These are phyloP conservation scores for Podabrus alpinus DNA, from an alignment of 2,888 invertebrate genomes.

Conservation along the genomic window DNA sequence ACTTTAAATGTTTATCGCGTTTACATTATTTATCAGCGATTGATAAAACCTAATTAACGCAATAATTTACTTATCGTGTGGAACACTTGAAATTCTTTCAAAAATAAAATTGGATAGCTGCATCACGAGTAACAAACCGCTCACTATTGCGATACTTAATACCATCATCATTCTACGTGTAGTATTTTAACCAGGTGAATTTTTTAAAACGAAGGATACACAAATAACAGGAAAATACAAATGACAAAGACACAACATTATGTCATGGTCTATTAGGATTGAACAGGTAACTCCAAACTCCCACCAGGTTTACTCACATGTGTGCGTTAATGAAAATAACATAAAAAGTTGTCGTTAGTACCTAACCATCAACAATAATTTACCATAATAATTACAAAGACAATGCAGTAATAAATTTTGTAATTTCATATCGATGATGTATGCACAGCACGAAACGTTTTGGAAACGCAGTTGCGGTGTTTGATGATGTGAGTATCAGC, in stretches of 20 bases:
- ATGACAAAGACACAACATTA: conserved; percentile 19
- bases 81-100: background rate
- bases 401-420: background rate
- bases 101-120: background rate
- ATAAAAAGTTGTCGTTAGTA: background rate
- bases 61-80: background rate
- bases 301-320: conserved; percentile 30
- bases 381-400: background rate
- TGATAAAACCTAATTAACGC: background rate
- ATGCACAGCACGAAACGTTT: background rate
- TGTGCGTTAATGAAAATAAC: background rate
- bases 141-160: conserved; percentile 1
- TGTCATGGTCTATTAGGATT: conserved; percentile 18
- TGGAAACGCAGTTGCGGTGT: background rate
- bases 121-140: conserved; percentile 11
- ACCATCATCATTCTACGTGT: conserved; percentile 5
- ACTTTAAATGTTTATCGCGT: background rate
- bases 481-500: background rate
- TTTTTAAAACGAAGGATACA: conserved; percentile 2
- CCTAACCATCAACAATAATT: background rate
- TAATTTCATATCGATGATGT: background rate
- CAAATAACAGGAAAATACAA: conserved; percentile 12
- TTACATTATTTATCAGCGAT: background rate
- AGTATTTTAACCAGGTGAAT: conserved; percentile 1
- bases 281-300: conserved; percentile 28